Percentiles rank a stretch among this genome's conserved stretches.
These are phyloP conservation scores for Meiosimyza platycephala DNA, from an alignment of 2,888 invertebrate species.

Conservation along the genomic window DNA sequence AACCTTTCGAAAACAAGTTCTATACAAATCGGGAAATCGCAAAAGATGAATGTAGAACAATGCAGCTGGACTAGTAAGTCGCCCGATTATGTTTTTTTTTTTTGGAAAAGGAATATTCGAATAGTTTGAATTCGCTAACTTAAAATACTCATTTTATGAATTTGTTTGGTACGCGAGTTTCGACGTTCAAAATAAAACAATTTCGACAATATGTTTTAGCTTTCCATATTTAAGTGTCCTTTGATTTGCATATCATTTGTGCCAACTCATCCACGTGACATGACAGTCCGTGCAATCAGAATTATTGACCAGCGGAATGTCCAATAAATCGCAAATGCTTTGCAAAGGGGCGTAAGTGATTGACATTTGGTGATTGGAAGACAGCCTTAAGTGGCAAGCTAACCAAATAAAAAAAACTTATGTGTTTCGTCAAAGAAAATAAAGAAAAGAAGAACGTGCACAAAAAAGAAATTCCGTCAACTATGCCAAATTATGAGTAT, in stretches of 20 bases:
- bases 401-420: slow-evolving; percentile 1
- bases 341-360: slow-evolving; percentile 16
- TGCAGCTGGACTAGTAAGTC: no score
- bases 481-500: slow-evolving; percentile 20
- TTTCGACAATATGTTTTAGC: no score
- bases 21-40: no score
- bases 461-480: neutral
- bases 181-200: no score
- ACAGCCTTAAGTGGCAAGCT: slow-evolving; percentile 36
- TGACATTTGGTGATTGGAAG: slow-evolving; percentile 20
- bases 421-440: neutral
- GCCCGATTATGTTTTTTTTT: neutral
- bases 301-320: slow-evolving; percentile 33
- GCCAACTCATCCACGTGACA: slow-evolving; percentile 46
- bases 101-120: neutral
- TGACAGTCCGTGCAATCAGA: slow-evolving; percentile 23
- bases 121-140: no score
- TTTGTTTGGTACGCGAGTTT: no score
- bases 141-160: no score
- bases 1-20: no score
- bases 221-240: slow-evolving; percentile 34
- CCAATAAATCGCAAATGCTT: slow-evolving; percentile 23
- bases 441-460: slow-evolving; percentile 6
- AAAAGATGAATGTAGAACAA: no score
- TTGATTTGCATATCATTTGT: slow-evolving; percentile 64